Base-by-base conservation (phyloP, 2,888 invertebrate genomes). In the Chrysolina oricalcia region DNA sequence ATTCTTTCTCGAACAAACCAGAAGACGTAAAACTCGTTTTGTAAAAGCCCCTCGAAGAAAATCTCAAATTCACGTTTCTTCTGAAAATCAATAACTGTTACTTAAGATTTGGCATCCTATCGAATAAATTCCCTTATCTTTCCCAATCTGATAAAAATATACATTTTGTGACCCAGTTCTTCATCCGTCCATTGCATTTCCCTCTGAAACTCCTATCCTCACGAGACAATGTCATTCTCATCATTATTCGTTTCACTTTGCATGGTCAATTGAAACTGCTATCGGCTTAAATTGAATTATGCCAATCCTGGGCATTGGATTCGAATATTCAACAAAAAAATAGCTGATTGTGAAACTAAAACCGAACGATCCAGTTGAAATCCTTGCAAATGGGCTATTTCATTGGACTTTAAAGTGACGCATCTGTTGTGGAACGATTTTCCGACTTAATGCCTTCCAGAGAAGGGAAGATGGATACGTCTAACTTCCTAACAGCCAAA, bases 371-470 rank as follows among this genome's bases (percentile, higher is more conserved):
- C 59, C 76, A 79, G 76, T 76, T 72, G 77, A 69, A 76, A 77
- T 79, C 77, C 80, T 78, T 80, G 81, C 78, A 81, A 81, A 81
- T 81, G 78, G 80, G 76, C 78, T 77, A 80, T 79, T 81, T 81
- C 79, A 74, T 65, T 64, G 73, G 78, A 73, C 77, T 59, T 80
- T 74, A 69, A 74, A 76, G 70, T 69, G 77, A 78, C 81, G 77
- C 80, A 81, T 81, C 80, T 81, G 81, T 80, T 78, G 78, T 75
- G 74, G 72, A 81, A 81, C 77, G 81, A 43, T 78, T 78, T 77
- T 27, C 78, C 67, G 76, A 78, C 78, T 77, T 80, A 78, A 81
- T 80, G 78, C 77, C 75, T 68, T 21, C 74, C 63, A 56, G 72
- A 62, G 74, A 10, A 67, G 19, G 48, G n/a, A 46, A 70, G 46